phyloP scores from a whole-genome alignment of 2,113 vertebrate genomes.

The Paradoxurus hermaphroditus region DNA sequence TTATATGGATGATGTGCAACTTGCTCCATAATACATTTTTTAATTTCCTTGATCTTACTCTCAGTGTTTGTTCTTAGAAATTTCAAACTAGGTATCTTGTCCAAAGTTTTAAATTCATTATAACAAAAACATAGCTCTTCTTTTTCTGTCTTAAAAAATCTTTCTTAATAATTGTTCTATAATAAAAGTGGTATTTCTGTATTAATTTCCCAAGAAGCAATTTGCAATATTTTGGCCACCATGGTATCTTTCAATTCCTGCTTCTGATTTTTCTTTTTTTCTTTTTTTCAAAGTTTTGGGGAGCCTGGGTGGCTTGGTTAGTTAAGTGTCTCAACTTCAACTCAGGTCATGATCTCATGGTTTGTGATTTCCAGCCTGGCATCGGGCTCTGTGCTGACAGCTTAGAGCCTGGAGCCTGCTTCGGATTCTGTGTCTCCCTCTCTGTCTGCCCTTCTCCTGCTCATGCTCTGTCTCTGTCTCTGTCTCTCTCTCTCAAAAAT shows the following conservation, averaged over 20 bases:
- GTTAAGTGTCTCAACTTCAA: too few relatives aligned
- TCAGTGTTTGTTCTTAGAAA: background rate
- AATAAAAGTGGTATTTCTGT: background rate
- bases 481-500: too few relatives aligned
- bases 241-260: background rate
- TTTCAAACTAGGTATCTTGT: background rate
- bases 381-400: too few relatives aligned
- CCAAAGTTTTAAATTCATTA: conserved; percentile 7
- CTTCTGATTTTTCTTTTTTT: background rate
- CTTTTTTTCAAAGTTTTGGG: background rate
- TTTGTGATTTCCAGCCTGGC: too few relatives aligned
- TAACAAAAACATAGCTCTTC: background rate
- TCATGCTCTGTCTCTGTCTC: too few relatives aligned
- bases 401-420: too few relatives aligned
- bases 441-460: too few relatives aligned
- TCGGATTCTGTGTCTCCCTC: too few relatives aligned
- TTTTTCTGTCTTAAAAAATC: background rate
- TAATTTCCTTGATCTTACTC: background rate
- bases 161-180: background rate
- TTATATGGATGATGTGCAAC: background rate
- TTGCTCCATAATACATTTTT: background rate
- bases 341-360: too few relatives aligned
- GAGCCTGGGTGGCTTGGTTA: too few relatives aligned
- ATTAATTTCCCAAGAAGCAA: background rate
- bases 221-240: background rate